Conservation (phyloP, 1,140 invertebrate species). For the Matsumurasca onukii region DNA sequence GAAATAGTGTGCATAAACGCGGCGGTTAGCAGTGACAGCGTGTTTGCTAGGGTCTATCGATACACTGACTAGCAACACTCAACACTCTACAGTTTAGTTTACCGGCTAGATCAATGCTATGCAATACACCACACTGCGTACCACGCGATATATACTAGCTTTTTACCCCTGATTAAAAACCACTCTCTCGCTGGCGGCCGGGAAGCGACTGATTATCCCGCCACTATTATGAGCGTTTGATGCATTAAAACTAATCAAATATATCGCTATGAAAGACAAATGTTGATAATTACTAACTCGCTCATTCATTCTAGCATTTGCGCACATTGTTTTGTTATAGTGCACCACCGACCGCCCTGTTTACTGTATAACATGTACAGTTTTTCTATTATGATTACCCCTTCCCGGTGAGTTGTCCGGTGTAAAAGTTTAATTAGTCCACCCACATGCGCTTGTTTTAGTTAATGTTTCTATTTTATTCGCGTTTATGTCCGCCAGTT, state of each 20-base stretch:
- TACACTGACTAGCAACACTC: no score
- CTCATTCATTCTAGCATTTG: constrained; percentile 19
- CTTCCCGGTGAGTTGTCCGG: neutral
- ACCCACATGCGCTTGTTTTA: neutral
- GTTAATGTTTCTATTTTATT: neutral
- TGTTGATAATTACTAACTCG: constrained; percentile 21
- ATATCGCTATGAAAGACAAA: constrained; percentile 22
- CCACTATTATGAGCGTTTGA: constrained; percentile 24
- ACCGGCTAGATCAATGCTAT: constrained; percentile 17
- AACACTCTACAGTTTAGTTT: no score
- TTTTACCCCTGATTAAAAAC: constrained; percentile 1
- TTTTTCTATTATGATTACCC: neutral
- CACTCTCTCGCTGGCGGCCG: neutral
- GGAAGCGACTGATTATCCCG: neutral
- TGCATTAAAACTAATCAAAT: constrained; percentile 27
- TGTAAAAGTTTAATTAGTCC: neutral
- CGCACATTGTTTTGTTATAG: constrained; percentile 20
- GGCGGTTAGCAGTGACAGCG: no score
- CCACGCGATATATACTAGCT: constrained; percentile 2
- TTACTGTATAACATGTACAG: neutral
- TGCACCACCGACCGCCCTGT: neutral
- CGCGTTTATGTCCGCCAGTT: neutral
- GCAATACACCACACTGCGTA: neutral
- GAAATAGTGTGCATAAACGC: no score
- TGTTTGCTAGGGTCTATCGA: no score